Evolutionary conservation across 2,888 invertebrate genomes (phyloP).

Genomic region (Rugalucina vietnamica): DNA sequence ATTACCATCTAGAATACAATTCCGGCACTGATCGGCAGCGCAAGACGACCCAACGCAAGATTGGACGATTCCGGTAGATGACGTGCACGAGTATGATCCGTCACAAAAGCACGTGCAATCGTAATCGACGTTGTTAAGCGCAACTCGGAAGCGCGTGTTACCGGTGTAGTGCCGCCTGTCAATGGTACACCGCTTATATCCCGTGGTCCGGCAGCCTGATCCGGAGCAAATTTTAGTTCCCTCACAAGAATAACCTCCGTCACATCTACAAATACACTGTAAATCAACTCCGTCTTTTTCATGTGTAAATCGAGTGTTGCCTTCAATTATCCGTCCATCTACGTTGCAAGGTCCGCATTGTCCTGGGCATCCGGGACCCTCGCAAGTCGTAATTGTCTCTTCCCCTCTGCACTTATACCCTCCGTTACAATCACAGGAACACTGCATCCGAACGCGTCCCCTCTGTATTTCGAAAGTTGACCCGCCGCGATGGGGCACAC

Average conservation of each 20-base stretch:
- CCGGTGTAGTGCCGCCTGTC: conserved; percentile 66
- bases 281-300: conserved; percentile 34
- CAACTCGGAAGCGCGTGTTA: conserved; percentile 68
- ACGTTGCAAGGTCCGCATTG: conserved; percentile 25
- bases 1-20: conserved; percentile 45
- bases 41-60: conserved; percentile 53
- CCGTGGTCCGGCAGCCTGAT: conserved; percentile 52
- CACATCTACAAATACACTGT: conserved; percentile 73
- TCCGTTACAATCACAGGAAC: conserved; percentile 57
- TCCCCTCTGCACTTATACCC: conserved; percentile 41
- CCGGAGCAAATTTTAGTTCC: conserved; percentile 66
- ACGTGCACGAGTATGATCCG: conserved; percentile 75
- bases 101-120: conserved; percentile 76
- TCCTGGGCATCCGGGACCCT: conserved; percentile 25
- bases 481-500: not conserved
- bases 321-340: conserved; percentile 30
- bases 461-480: not conserved
- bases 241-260: conserved; percentile 73
- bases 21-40: conserved; percentile 46
- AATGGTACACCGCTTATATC: conserved; percentile 69
- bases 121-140: conserved; percentile 66
- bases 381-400: conserved; percentile 39
- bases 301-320: conserved; percentile 32
- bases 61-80: conserved; percentile 58
- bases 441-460: conserved; percentile 35